phyloP scores from a whole-genome alignment of 2,113 vertebrate genomes.

The Gasterosteus aculeatus region DNA sequence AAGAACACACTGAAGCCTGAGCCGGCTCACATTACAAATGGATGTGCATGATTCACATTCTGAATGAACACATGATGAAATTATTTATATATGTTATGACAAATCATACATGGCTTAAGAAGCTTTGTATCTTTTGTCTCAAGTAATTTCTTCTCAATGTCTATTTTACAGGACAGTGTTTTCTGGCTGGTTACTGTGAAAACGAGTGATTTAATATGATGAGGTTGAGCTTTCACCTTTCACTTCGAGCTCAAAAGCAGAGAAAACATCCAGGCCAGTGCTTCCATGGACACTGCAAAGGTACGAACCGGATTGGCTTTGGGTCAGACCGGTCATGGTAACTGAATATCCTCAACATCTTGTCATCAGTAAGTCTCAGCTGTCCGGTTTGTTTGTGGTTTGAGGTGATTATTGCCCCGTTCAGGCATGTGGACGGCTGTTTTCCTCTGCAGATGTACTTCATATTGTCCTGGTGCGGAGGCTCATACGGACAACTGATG shows the following conservation, averaged over 20 bases:
- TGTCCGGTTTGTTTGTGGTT: not conserved
- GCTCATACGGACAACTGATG: slow-evolving; percentile 17
- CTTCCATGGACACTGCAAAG: slow-evolving; percentile 47
- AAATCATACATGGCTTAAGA: not conserved
- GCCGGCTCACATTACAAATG: not conserved
- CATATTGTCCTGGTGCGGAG: not conserved
- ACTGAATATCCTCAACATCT: not conserved
- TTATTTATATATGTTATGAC: not conserved
- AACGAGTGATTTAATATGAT: not conserved
- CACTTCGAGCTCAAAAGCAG: slow-evolving; percentile 48
- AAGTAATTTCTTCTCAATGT: not conserved
- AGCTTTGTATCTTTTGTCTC: not conserved
- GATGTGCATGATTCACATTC: not conserved
- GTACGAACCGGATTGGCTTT: slow-evolving; percentile 23
- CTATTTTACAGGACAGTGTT: not conserved
- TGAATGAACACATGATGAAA: too few species aligned
- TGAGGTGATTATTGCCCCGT: slow-evolving; percentile 40
- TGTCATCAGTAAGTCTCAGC: slow-evolving; percentile 30
- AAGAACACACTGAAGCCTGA: not conserved
- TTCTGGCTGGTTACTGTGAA: not conserved
- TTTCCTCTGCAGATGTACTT: slow-evolving; percentile 62
- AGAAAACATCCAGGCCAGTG: slow-evolving; percentile 41
- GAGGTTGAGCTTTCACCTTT: slow-evolving; percentile 30
- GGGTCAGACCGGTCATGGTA: slow-evolving; percentile 22
- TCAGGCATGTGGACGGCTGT: slow-evolving; percentile 14